A percentile compares a stretch with the other conserved stretches of the same genome.
Evolutionary conservation across 2,888 invertebrate genomes (phyloP).

Genomic region (Choristoneura rosaceana): DNA sequence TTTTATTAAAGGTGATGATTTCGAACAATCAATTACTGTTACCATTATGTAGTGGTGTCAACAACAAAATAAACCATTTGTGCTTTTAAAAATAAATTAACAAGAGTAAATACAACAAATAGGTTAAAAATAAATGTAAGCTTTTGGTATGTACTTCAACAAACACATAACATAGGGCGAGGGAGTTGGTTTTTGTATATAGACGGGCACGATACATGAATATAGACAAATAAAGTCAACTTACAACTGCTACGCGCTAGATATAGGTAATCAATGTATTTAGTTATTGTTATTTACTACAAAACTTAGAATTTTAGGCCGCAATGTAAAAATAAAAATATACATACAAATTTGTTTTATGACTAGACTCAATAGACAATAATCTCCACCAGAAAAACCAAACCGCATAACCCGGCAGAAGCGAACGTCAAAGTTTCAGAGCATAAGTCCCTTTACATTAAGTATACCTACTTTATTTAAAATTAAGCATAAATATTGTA

Average conservation of each 20-base stretch:
- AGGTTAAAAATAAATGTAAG: constrained; percentile 66
- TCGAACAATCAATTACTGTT: constrained; percentile 81
- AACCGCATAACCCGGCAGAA: constrained; percentile 1
- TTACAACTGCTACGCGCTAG: background rate
- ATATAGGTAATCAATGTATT: background rate
- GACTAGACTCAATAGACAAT: constrained; percentile 64
- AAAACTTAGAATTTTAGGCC: constrained; percentile 48
- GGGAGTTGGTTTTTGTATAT: constrained; percentile 54
- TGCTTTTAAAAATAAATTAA: constrained; percentile 84
- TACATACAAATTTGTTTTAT: constrained; percentile 59
- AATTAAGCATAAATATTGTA: constrained; percentile 75
- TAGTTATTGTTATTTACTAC: constrained; percentile 43
- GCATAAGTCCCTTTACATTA: constrained; percentile 49
- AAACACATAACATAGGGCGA: constrained; percentile 79
- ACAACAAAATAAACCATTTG: constrained; percentile 83
- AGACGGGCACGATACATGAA: background rate
- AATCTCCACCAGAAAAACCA: constrained; percentile 22
- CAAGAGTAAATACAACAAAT: constrained; percentile 82
- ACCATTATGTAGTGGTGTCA: constrained; percentile 79
- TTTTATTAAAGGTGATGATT: constrained; percentile 83
- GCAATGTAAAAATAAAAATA: constrained; percentile 64
- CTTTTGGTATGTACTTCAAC: constrained; percentile 61
- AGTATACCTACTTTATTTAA: constrained; percentile 63
- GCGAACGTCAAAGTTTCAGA: constrained; percentile 56
- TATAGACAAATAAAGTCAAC: background rate